Conservation (phyloP, 2,113 vertebrate species). For the Mellivora capensis region DNA sequence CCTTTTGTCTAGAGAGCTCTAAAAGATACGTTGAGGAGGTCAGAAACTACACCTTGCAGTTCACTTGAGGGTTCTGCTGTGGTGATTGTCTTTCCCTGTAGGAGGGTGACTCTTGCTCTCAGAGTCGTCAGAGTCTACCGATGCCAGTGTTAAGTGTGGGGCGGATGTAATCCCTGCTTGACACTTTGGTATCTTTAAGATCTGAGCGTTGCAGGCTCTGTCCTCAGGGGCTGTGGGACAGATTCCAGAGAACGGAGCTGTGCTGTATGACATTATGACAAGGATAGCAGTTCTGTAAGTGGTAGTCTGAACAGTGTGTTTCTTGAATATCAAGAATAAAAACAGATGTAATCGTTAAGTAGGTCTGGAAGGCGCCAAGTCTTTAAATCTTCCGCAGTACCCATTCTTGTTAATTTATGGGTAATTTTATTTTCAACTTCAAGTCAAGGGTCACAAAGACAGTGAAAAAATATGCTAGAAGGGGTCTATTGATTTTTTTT, state of each 20-base stretch:
- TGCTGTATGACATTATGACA: not conserved
- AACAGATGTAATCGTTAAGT: not conserved
- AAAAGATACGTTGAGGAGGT: not conserved
- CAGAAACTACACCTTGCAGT: not conserved
- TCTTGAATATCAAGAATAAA: constrained; percentile 33
- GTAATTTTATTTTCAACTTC: constrained; percentile 39
- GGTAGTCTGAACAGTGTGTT: not conserved
- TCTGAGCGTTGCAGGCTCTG: not conserved
- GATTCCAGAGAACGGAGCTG: not conserved
- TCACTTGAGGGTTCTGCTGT: not conserved
- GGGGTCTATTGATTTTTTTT: not conserved
- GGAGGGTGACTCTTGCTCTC: not conserved
- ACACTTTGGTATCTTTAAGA: not conserved
- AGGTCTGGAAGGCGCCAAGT: not conserved
- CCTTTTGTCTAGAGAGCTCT: not conserved
- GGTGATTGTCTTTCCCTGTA: not conserved
- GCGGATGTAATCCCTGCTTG: not conserved
- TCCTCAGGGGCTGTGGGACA: not conserved
- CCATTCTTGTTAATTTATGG: constrained; percentile 33
- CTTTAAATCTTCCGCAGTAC: not conserved
- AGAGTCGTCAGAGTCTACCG: not conserved
- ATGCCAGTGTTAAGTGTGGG: not conserved
- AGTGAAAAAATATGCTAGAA: not conserved
- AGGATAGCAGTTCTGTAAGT: not conserved
- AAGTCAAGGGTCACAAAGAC: not conserved